phyloP scores from a whole-genome alignment of 2,113 vertebrate genomes.

The Xenus cinereus region DNA sequence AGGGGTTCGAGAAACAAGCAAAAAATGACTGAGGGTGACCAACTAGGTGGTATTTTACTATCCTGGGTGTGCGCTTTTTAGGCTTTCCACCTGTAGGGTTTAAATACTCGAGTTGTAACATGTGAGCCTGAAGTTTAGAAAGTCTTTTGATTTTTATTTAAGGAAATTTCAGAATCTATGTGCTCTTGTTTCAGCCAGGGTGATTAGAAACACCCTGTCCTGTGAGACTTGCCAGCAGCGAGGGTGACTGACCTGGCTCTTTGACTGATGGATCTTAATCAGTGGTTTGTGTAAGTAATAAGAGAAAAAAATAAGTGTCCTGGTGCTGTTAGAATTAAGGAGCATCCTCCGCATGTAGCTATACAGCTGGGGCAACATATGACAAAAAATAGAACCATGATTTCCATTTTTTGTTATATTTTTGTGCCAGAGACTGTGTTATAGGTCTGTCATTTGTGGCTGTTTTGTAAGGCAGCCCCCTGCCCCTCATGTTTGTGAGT shows the following conservation, averaged over 20 bases:
- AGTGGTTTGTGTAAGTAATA: background rate
- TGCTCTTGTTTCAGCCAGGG: background rate
- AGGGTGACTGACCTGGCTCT: background rate
- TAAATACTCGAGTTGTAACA: background rate
- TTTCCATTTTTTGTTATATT: background rate
- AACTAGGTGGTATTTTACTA: background rate
- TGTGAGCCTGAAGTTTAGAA: background rate
- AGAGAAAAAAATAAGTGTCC: background rate
- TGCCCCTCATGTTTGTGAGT: background rate
- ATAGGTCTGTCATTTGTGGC: background rate
- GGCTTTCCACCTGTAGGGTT: background rate
- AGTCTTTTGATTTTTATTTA: background rate
- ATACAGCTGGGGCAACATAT: background rate
- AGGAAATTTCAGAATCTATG: background rate
- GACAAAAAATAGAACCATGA: background rate
- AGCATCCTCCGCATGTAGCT: background rate
- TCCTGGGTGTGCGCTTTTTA: background rate
- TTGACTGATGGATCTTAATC: background rate
- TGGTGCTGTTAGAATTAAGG: background rate
- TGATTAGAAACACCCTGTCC: background rate
- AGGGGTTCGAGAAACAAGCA: background rate
- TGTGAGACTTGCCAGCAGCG: accelerated
- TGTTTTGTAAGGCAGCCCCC: background rate
- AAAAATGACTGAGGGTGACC: background rate
- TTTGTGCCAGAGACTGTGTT: background rate